Percentiles rank a stretch among this genome's conserved stretches.
phyloP scores from a whole-genome alignment of 1,140 invertebrate species.

The Cyclargus thomasi region DNA sequence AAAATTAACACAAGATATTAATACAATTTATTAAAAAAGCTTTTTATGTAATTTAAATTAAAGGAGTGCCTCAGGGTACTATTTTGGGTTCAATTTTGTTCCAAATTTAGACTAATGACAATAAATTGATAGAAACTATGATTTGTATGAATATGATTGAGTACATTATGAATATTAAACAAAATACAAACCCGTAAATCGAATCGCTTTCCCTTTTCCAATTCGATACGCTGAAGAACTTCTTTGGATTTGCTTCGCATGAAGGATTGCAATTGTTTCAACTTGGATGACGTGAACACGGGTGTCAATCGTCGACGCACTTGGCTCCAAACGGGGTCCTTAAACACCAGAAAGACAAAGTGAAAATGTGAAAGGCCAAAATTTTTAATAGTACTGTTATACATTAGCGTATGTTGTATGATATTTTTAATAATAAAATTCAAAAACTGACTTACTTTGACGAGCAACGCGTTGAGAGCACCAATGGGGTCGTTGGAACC shows the following conservation, averaged over 20 bases:
- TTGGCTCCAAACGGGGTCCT: constrained; percentile 28
- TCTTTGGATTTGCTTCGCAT: constrained; percentile 27
- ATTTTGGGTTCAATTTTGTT: too few relatives aligned
- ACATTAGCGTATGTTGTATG: too few relatives aligned
- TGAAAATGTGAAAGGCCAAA: too few relatives aligned
- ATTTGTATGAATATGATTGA: too few relatives aligned
- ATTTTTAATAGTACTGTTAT: too few relatives aligned
- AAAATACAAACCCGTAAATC: constrained; percentile 33
- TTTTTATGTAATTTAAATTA: too few relatives aligned
- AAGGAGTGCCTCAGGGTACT: too few relatives aligned
- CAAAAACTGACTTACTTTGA: constrained; percentile 27
- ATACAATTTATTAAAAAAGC: too few relatives aligned
- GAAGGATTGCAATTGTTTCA: constrained; percentile 24
- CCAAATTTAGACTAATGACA: too few relatives aligned
- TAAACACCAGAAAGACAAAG: not conserved
- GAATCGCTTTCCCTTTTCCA: constrained; percentile 18
- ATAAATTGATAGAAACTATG: too few relatives aligned
- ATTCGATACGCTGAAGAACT: constrained; percentile 28
- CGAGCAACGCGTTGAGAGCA: constrained; percentile 34
- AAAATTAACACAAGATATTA: not conserved
- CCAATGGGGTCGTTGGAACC: constrained; percentile 49
- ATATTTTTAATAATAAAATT: too few relatives aligned
- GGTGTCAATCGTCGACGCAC: constrained; percentile 30
- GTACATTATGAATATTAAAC: not conserved
- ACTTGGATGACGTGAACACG: constrained; percentile 34